A percentile compares a stretch with the other conserved stretches of the same genome.
phyloP scores from a whole-genome alignment of 2,113 vertebrate species.

The Montifringilla adamsi region DNA sequence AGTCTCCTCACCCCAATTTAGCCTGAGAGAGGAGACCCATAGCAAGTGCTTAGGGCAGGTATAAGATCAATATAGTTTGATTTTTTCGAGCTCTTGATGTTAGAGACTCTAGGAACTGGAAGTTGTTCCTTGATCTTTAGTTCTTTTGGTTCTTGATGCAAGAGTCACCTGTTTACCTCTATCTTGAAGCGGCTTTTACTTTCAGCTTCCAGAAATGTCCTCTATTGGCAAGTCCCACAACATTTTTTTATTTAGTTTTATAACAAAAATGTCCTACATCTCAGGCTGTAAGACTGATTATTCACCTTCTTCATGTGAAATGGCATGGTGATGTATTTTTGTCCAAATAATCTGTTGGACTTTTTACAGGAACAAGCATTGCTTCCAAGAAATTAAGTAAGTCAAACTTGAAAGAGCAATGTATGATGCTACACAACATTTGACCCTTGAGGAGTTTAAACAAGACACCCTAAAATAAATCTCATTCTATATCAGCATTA shows the following conservation, averaged over 20 bases:
- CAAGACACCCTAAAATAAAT: background rate
- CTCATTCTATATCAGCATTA: background rate
- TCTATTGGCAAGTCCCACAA: background rate
- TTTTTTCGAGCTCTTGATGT: background rate
- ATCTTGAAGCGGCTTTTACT: background rate
- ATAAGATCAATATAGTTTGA: background rate
- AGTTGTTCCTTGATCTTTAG: background rate
- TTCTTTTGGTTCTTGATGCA: background rate
- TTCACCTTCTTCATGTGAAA: background rate
- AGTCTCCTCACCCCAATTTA: background rate
- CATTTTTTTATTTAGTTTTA: background rate
- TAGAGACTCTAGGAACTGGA: background rate
- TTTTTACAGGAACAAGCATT: background rate
- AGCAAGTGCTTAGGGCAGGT: background rate
- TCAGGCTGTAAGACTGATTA: background rate
- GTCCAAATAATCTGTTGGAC: background rate
- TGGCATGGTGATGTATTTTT: background rate
- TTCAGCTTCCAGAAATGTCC: background rate
- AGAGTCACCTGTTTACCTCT: background rate
- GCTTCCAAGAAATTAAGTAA: background rate
- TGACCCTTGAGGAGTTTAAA: background rate
- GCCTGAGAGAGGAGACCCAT: background rate
- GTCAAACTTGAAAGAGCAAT: background rate
- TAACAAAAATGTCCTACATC: background rate
- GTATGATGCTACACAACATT: background rate